phyloP scores from a whole-genome alignment of 2,888 invertebrate species.

The Hydriomena furcata region DNA sequence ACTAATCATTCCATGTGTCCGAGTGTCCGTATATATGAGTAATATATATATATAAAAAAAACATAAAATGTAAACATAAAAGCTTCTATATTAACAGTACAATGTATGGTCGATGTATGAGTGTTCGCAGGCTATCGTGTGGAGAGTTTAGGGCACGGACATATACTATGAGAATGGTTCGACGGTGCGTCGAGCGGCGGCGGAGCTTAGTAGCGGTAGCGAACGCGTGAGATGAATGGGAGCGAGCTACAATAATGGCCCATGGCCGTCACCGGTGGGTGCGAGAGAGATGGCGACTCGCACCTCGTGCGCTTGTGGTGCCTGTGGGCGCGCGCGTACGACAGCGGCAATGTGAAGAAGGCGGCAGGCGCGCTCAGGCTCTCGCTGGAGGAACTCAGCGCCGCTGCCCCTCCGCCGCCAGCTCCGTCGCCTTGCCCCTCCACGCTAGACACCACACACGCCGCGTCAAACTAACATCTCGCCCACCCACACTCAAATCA shows the following conservation, averaged over 20 bases:
- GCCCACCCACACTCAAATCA: not conserved
- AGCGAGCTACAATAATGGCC: slow-evolving; percentile 30
- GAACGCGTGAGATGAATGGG: slow-evolving; percentile 50
- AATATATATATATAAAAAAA: slow-evolving; percentile 13
- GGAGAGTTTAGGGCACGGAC: slow-evolving; percentile 8
- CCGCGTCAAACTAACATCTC: slow-evolving; percentile 3
- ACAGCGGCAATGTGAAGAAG: slow-evolving; percentile 88
- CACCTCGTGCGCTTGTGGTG: slow-evolving; percentile 93
- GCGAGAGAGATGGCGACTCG: slow-evolving; percentile 52
- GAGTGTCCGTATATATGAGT: slow-evolving; percentile 7
- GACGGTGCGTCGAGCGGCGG: slow-evolving; percentile 31
- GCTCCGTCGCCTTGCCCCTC: slow-evolving; percentile 56
- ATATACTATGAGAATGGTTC: slow-evolving; percentile 16
- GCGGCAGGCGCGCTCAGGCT: slow-evolving; percentile 85
- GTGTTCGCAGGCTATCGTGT: slow-evolving; percentile 23
- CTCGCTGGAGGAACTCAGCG: slow-evolving; percentile 86
- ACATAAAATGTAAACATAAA: slow-evolving; percentile 36
- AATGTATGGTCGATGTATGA: slow-evolving; percentile 34
- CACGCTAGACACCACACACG: slow-evolving; percentile 12
- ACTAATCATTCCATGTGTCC: slow-evolving; percentile 22
- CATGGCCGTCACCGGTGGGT: slow-evolving; percentile 11
- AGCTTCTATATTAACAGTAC: slow-evolving; percentile 36
- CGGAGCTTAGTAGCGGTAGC: slow-evolving; percentile 29
- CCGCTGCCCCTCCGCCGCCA: slow-evolving; percentile 60
- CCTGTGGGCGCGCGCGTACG: slow-evolving; percentile 90